A percentile compares a stretch with the other conserved stretches of the same genome.
Evolutionary conservation across 2,797 vertebrate genomes (phyloP).

Genomic region (Clarias platycephalus): DNA sequence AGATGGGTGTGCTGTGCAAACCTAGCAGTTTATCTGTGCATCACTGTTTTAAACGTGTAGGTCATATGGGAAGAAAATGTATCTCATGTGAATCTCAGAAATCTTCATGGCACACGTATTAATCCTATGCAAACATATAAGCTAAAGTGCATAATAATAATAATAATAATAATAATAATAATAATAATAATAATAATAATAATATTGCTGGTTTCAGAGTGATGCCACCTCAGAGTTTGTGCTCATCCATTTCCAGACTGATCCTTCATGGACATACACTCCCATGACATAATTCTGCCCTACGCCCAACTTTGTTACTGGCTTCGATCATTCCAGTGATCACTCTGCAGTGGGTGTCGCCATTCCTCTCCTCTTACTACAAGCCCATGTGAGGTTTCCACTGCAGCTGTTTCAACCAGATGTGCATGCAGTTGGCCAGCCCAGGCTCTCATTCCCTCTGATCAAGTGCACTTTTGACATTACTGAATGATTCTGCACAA

Average conservation of each 20-base stretch:
- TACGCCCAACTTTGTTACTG: constrained; percentile 49
- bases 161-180: neutral
- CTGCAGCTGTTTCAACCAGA: constrained; percentile 62
- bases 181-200: no score
- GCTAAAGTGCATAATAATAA: neutral
- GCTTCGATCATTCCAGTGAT: constrained; percentile 51
- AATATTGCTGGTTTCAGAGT: constrained; percentile 6
- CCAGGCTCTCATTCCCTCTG: constrained; percentile 24
- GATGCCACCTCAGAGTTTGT: constrained; percentile 23
- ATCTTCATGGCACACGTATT: neutral
- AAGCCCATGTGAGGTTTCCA: constrained; percentile 51
- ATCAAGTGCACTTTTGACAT: constrained; percentile 32
- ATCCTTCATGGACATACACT: constrained; percentile 20
- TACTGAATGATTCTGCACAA: constrained; percentile 27
- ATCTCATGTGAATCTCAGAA: neutral
- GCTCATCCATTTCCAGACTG: constrained; percentile 3
- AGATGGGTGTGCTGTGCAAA: constrained; percentile 12
- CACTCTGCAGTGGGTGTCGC: constrained; percentile 24
- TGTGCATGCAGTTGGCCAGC: constrained; percentile 47
- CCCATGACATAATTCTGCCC: constrained; percentile 39
- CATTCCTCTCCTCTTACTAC: constrained; percentile 38
- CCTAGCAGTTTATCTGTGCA: constrained; percentile 5
- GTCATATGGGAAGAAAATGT: neutral
- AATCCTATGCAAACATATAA: neutral
- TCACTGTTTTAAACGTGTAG: constrained; percentile 19